These are phyloP conservation scores for Scarus forsteni DNA, from an alignment of 2,797 vertebrate species.

Conservation along the genomic window DNA sequence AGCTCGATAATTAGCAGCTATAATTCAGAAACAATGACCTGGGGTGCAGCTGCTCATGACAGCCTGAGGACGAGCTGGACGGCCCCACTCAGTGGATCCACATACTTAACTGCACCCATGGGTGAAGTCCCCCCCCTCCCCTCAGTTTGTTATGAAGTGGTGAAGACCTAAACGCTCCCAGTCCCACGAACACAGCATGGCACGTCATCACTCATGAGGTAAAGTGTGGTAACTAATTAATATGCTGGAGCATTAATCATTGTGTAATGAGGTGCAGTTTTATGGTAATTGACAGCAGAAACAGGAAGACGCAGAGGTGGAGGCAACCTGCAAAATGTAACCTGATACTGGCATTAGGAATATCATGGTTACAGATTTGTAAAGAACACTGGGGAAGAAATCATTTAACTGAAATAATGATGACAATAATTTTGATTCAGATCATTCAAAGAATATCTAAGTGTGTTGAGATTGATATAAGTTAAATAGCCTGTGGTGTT, in stretches of 20 bases:
- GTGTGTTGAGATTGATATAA: too few relatives aligned
- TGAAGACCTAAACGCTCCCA: not conserved
- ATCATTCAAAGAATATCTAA: too few relatives aligned
- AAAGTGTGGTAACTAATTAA: conserved; percentile 39
- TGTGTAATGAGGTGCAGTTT: conserved; percentile 29
- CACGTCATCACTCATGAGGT: conserved; percentile 39
- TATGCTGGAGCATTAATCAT: conserved; percentile 39
- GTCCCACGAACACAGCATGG: not conserved
- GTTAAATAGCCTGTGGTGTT: too few relatives aligned
- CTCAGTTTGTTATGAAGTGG: conserved; percentile 44
- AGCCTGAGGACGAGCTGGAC: conserved; percentile 32
- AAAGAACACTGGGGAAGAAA: too few relatives aligned
- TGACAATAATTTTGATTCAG: too few relatives aligned
- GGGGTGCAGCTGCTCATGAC: conserved; percentile 21
- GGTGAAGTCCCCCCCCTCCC: conserved; percentile 5
- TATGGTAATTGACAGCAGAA: conserved; percentile 9
- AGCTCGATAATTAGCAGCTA: conserved; percentile 49
- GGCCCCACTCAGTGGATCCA: conserved; percentile 4
- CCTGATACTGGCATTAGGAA: not conserved
- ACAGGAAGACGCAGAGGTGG: not conserved
- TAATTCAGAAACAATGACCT: conserved; percentile 43
- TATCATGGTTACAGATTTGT: not conserved
- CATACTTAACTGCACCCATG: conserved; percentile 30
- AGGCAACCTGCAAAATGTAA: not conserved
- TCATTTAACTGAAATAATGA: too few relatives aligned